Conservation (phyloP, 1,140 invertebrate genomes). For the Aphaenogaster rudis region DNA sequence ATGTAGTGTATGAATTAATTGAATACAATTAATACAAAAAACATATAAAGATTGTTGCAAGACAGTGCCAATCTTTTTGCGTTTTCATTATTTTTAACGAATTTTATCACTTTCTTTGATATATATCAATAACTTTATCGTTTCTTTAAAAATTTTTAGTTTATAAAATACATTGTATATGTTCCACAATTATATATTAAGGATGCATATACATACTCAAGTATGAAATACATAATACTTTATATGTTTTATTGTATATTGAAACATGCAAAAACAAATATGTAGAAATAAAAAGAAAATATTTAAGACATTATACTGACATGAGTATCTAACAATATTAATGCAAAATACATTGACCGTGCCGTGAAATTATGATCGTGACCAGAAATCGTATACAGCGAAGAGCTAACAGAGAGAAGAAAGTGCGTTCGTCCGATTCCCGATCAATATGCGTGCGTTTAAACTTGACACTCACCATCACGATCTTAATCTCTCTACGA, state of each 20-base stretch:
- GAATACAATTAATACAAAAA: not conserved
- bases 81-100: not conserved
- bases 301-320: not conserved
- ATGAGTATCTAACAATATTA: not conserved
- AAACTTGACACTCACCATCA: constrained; percentile 57
- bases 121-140: not conserved
- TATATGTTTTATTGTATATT: not conserved
- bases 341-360: not conserved
- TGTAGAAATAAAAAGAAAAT: not conserved
- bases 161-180: not conserved
- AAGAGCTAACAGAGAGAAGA: constrained; percentile 6
- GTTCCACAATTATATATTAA: constrained; percentile 5
- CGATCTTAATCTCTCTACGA: not conserved
- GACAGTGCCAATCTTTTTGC: not conserved
- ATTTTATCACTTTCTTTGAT: not conserved
- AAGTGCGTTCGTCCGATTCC: constrained; percentile 11
- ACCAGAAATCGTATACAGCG: not conserved
- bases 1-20: not conserved
- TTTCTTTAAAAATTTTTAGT: not conserved
- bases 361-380: not conserved
- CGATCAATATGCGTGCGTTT: constrained; percentile 29
- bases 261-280: not conserved
- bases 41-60: not conserved
- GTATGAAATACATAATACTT: not conserved
- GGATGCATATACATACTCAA: not conserved